A percentile compares a stretch with the other conserved stretches of the same genome.
phyloP scores from a whole-genome alignment of 2,888 invertebrate genomes.

The Eristalinus sepulchralis region DNA sequence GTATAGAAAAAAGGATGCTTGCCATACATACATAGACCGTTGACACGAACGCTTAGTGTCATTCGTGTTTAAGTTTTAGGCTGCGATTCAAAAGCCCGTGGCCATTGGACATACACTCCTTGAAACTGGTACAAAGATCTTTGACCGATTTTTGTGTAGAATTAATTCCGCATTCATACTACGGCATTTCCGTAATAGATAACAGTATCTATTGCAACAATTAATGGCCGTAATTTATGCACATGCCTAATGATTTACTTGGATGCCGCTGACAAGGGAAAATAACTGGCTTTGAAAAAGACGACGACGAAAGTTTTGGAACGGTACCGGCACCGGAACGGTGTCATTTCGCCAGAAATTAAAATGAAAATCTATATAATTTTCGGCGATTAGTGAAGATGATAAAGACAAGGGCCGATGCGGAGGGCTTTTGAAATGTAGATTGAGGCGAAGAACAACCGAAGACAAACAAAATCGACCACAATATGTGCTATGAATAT shows the following conservation, averaged over 20 bases:
- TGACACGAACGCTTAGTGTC: conserved; percentile 38
- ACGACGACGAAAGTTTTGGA: neutral
- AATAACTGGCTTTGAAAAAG: neutral
- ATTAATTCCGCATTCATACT: neutral
- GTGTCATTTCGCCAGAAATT: neutral
- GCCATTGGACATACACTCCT: neutral
- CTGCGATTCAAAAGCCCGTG: neutral
- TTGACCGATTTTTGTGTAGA: neutral
- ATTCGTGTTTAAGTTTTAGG: neutral
- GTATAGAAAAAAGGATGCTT: conserved; percentile 12
- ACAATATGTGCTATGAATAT: too few species aligned
- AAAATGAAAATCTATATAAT: neutral
- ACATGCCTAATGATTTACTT: conserved; percentile 13
- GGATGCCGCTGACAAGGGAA: neutral
- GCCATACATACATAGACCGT: conserved; percentile 37
- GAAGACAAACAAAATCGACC: too few species aligned
- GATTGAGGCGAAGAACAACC: too few species aligned
- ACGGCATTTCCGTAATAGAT: neutral
- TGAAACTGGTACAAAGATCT: neutral
- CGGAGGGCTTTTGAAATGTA: too few species aligned
- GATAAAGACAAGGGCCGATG: too few species aligned
- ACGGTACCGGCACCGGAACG: neutral
- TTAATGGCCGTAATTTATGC: conserved; percentile 9
- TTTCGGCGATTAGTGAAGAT: too few species aligned
- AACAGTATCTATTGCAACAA: neutral